Evolutionary conservation across 2,797 vertebrate genomes (phyloP).

Genomic region (Helarctos malayanus): DNA sequence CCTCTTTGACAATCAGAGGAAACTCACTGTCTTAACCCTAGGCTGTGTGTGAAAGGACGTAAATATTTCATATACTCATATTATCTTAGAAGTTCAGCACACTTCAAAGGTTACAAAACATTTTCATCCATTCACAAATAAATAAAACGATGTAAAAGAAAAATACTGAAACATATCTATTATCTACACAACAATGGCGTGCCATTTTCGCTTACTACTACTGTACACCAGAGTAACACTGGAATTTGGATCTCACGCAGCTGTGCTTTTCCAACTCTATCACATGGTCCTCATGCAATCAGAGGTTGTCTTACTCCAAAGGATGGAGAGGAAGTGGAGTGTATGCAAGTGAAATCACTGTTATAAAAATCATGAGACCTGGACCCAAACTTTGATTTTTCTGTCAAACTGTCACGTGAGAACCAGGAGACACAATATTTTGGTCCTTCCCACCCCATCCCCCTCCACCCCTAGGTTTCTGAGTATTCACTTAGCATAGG

Average conservation of each 20-base stretch:
- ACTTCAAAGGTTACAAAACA: not conserved
- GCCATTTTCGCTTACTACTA: not conserved
- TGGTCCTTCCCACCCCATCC: rapidly evolving
- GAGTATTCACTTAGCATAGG: not conserved
- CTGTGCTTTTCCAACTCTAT: not conserved
- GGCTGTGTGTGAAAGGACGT: not conserved
- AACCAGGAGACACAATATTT: not conserved
- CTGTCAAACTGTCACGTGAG: not conserved
- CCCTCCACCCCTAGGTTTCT: not conserved
- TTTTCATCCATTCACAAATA: not conserved
- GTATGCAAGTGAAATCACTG: not conserved
- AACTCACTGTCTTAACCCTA: not conserved
- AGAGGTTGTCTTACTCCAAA: not conserved
- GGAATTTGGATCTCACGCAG: not conserved
- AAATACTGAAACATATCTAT: not conserved
- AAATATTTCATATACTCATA: not conserved
- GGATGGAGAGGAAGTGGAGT: not conserved
- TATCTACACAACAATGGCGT: not conserved
- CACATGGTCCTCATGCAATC: not conserved
- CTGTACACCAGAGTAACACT: not conserved
- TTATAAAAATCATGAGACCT: not conserved
- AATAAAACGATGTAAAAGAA: not conserved
- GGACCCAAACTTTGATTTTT: not conserved
- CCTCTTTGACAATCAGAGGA: not conserved
- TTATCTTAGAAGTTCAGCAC: not conserved